A percentile compares a stretch with the other conserved stretches of the same genome.
These are phyloP conservation scores for Gadopsis marmoratus DNA, from an alignment of 2,797 vertebrate genomes.

Conservation along the genomic window DNA sequence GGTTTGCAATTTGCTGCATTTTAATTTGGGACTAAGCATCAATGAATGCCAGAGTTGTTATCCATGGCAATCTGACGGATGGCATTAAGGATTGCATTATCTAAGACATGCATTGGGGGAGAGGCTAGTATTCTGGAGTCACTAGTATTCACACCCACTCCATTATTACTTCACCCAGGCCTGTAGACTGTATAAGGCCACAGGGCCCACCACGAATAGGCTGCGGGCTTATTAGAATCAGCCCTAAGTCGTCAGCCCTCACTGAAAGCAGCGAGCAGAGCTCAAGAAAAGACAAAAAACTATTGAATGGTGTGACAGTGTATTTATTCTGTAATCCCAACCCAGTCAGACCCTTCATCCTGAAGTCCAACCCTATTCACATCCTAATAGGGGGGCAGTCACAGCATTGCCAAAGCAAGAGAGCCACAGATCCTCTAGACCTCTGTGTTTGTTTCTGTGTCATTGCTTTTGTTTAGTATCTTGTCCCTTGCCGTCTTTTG, in stretches of 20 bases:
- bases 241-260: conserved; percentile 52
- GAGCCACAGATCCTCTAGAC: conserved; percentile 49
- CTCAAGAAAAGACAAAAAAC: conserved; percentile 55
- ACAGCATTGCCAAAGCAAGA: conserved; percentile 46
- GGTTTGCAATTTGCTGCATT: conserved; percentile 82
- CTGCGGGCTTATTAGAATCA: conserved; percentile 64
- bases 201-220: conserved; percentile 52
- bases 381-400: conserved; percentile 67
- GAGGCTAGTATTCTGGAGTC: conserved; percentile 64
- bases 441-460: conserved; percentile 73
- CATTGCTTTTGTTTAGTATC: conserved; percentile 70
- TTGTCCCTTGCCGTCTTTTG: conserved; percentile 53
- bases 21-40: conserved; percentile 82
- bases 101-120: conserved; percentile 65
- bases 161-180: conserved; percentile 54
- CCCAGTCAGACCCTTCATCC: conserved; percentile 57
- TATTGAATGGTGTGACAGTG: conserved; percentile 65
- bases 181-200: conserved; percentile 51
- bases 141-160: conserved; percentile 57
- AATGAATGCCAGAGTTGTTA: conserved; percentile 79
- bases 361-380: conserved; percentile 52
- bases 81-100: conserved; percentile 79
- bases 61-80: conserved; percentile 81
- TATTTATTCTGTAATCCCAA: conserved; percentile 64
- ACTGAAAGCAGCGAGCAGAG: conserved; percentile 48